Evolutionary conservation across 2,113 vertebrate genomes (phyloP), one percentile per base, ranked within the genome.

Genomic region (Glaucomys volans): DNA sequence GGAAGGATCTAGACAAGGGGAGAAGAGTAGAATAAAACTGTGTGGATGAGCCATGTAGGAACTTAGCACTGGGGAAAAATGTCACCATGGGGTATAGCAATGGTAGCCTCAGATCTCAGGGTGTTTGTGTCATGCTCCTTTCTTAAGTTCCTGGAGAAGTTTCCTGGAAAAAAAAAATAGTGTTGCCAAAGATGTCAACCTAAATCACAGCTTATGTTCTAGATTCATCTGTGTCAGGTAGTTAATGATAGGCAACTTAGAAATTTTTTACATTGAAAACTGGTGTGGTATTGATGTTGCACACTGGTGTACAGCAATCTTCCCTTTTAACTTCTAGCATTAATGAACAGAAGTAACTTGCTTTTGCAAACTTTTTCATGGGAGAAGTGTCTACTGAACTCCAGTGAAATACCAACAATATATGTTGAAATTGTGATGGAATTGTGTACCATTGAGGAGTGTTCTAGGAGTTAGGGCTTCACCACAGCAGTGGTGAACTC

Each of bases 31-130:
- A 66, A 74, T 9, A 59, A 30, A 87, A 32, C 8, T 67, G 28
- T 44, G 8, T 66, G 18, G 42, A 10, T n/a, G 24, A 6, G 32
- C 11, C 4, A 30, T 47, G 10, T 5, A 64, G 50, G 5, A 26
- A 18, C 9, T 69, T 3, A 50, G 12, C 44, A 5, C 28, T 16
- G 10, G 17, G 4, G 32, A 22, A 57, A 67, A 47, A 2, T 22
- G 2, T 37, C 11, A n/a, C 14, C 1, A 8, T n/a, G 17, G 26
- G 2, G 0, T 50, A 47, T 3, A 8, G 1, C 1, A 6, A 17
- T 28, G 32, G 32, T 7, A 42, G 6, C n/a, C 3, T 47, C 1
- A 14, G 42, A 8, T 59, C 50, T n/a, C 5, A n/a, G 4, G 26
- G 37, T 7, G 8, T 57, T 76, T 47, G 8, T 20, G 2, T 18